Base-by-base conservation (phyloP, 2,113 vertebrate genomes). In the Diglossa brunneiventris region DNA sequence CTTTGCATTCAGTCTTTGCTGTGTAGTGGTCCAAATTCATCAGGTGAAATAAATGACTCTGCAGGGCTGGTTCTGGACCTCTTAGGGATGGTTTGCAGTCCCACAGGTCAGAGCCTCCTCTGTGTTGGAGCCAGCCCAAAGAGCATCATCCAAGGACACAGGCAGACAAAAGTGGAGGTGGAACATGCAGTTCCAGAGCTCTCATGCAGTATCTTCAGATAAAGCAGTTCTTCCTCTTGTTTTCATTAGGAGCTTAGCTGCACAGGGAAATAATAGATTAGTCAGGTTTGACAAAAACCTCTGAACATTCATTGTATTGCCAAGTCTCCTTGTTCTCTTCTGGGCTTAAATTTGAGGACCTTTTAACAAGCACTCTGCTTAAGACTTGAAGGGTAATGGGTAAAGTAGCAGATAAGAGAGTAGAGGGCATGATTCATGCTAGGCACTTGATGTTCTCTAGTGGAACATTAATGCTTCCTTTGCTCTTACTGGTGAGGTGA, bases 321-420 rank as follows among this genome's bases (percentile, higher is more conserved):
- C 49, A 94, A 91, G 79, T 92, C 67, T 82, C 81, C 96, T 96
- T 97, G 96, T 97, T 98, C 86, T 96, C 84, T 95, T 96, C 46
- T 94, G 82, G 77, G 88, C 82, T 95, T 94, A 90, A 95, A 93
- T 92, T 95, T 78, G 75, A 89, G 73, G 82, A 89, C 82, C 55
- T 97, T 96, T 97, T 85, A 96, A 91, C 58, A 96, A 94, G 72
- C 82, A 22, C 50, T 86, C 84, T 90, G 80, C 81, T 96, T 96
- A 94, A 94, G 83, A 94, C 91, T 83, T 37, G 8, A 68, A 86
- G 73, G 59, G 85, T 94, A 76, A 82, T 39, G 27, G 39, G 58
- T 94, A 66, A 50, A 59, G 33, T 21, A 16, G 61, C 79, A 91
- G 89, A 75, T 91, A 97, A 92, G 24, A 7, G 83, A 89, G 85